Base-by-base conservation (phyloP, 2,888 invertebrate genomes). In the Platycheirus rosarum region DNA sequence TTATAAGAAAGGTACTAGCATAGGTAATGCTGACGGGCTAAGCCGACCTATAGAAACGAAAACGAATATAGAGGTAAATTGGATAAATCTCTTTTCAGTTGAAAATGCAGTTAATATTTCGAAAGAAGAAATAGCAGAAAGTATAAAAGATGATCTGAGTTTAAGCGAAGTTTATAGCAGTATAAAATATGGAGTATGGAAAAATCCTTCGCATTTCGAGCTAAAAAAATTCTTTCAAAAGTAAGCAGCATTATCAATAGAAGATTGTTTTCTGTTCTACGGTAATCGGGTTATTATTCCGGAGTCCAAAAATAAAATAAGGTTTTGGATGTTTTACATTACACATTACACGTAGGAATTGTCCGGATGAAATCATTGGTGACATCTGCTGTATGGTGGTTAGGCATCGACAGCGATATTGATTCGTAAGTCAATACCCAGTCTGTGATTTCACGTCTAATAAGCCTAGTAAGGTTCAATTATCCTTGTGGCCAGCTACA, bases 341-440 rank as follows among this genome's bases (percentile, higher is more conserved):
- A 26, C 9, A 69, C 84, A 16, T n/a, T n/a, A n/a, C 87, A 88
- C 62, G 78, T 85, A 5, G 87, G 87, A 2, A 80, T 23, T 23
- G 23, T 86, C 1, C 84, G 86, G 65, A 88, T 86, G 85, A 87
- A 87, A 85, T 57, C 84, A 4, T 40, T 86, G 14, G 86, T 87
- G 1, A 63, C 86, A 35, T 80, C 85, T 5, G 84, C 86, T 75
- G 86, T 88, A 37, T 88, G 84, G 85, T 87, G 87, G 87, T 86
- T 87, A 1, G 76, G 77, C 6, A 80, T 88, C 14, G 86, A 88
- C 71, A 18, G 63, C 0, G 86, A 87, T 13, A 86, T 87, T 11
- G 87, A 87, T 23, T 11, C 74, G 44, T 74, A n/a, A n/a, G n/a
- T n/a, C n/a, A n/a, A n/a, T n/a, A n/a, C n/a, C n/a, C n/a, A n/a